phyloP scores from a whole-genome alignment of 1,140 invertebrate species.

The Papilio polyxenes region DNA sequence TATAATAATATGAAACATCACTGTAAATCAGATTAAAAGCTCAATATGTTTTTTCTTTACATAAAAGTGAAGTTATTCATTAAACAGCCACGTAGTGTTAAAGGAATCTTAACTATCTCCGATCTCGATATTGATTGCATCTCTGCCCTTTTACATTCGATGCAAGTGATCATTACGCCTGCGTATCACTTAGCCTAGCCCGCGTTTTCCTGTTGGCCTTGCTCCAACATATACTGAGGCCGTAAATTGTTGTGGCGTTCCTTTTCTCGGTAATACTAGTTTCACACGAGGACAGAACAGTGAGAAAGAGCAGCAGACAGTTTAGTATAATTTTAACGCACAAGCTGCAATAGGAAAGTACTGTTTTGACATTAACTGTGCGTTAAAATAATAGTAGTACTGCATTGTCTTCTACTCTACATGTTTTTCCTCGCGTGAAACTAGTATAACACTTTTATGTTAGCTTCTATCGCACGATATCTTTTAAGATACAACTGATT shows the following conservation, averaged over 20 bases:
- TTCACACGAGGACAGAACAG: background rate
- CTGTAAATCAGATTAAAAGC: no score
- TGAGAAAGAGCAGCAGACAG: background rate
- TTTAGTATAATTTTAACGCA: background rate
- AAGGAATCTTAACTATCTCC: conserved; percentile 16
- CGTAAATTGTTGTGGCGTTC: conserved; percentile 24
- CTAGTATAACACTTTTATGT: conserved; percentile 6
- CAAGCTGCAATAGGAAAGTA: background rate
- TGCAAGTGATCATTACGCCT: conserved; percentile 34
- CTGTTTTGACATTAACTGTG: background rate
- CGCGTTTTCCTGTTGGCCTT: conserved; percentile 33
- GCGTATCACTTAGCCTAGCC: conserved; percentile 15
- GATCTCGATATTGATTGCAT: conserved; percentile 31
- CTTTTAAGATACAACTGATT: background rate
- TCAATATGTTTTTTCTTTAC: background rate
- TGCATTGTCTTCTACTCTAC: background rate
- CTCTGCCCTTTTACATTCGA: conserved; percentile 28
- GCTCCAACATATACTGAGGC: conserved; percentile 25
- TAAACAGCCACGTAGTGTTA: conserved; percentile 13
- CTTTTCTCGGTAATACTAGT: background rate
- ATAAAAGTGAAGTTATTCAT: background rate
- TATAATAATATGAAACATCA: no score
- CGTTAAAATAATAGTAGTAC: background rate
- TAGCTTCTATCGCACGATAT: conserved; percentile 22
- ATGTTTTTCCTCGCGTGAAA: background rate